These are phyloP conservation scores for Coremacera marginata DNA, from an alignment of 2,888 invertebrate genomes.

Conservation along the genomic window DNA sequence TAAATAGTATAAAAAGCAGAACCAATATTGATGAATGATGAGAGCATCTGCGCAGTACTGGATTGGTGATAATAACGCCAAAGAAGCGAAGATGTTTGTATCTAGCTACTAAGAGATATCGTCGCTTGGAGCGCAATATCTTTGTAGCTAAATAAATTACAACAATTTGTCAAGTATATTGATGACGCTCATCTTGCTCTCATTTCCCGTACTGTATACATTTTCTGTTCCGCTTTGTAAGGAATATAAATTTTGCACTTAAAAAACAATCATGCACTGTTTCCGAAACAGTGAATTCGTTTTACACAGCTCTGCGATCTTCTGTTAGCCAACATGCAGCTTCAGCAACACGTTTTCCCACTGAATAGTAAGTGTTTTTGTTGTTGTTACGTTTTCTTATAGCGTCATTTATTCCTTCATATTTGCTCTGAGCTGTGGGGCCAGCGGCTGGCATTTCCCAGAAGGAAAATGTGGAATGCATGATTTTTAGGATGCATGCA, in stretches of 20 bases:
- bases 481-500: no score
- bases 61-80: no score
- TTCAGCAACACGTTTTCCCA: not conserved
- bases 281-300: conserved; percentile 28
- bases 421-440: not conserved
- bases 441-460: not conserved
- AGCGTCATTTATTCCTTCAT: not conserved
- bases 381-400: no score
- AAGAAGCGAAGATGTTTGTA: not conserved
- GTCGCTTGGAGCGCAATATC: not conserved
- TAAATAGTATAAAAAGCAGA: not conserved
- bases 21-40: not conserved
- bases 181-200: conserved; percentile 39
- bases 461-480: no score
- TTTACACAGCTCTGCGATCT: not conserved
- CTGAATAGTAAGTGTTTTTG: not conserved
- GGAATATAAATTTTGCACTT: conserved; percentile 54
- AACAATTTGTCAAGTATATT: conserved; percentile 65
- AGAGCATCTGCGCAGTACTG: not conserved
- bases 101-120: not conserved
- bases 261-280: conserved; percentile 53
- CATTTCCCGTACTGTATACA: not conserved
- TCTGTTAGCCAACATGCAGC: not conserved
- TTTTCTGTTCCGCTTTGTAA: not conserved
- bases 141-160: conserved; percentile 23